Percentiles rank a stretch among this genome's conserved stretches.
Conservation (phyloP, 2,113 vertebrate species). For the Vidua chalybeata region DNA sequence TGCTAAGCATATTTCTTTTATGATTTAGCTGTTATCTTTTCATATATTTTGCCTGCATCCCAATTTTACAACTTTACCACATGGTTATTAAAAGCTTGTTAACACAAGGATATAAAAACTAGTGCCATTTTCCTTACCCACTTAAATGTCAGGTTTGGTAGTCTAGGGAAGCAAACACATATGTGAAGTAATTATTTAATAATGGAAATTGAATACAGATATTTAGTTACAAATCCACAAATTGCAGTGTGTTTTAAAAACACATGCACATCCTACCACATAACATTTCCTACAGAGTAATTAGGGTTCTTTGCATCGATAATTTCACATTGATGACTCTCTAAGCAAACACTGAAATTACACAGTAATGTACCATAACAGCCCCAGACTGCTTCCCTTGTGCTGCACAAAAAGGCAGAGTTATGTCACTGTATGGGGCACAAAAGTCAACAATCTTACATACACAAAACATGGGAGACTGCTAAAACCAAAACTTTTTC, state of each 20-base stretch:
- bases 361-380: background rate
- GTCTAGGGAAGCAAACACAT: background rate
- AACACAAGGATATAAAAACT: background rate
- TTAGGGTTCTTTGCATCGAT: conserved; percentile 1
- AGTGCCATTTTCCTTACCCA: background rate
- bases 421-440: background rate
- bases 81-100: background rate
- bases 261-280: conserved; percentile 6
- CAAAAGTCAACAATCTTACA: background rate
- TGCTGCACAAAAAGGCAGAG: background rate
- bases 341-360: conserved; percentile 6
- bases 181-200: conserved; percentile 12
- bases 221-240: conserved; percentile 54
- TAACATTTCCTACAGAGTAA: conserved; percentile 25
- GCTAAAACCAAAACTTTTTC: background rate
- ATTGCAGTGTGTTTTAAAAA: conserved; percentile 7
- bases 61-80: background rate
- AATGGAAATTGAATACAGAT: conserved; percentile 33
- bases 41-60: background rate
- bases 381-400: background rate
- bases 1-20: background rate
- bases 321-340: conserved; percentile 7
- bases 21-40: background rate
- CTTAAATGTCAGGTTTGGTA: background rate
- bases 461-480: background rate